Evolutionary conservation across 2,888 invertebrate species (phyloP).

Genomic region (Drosophila infuscata): DNA sequence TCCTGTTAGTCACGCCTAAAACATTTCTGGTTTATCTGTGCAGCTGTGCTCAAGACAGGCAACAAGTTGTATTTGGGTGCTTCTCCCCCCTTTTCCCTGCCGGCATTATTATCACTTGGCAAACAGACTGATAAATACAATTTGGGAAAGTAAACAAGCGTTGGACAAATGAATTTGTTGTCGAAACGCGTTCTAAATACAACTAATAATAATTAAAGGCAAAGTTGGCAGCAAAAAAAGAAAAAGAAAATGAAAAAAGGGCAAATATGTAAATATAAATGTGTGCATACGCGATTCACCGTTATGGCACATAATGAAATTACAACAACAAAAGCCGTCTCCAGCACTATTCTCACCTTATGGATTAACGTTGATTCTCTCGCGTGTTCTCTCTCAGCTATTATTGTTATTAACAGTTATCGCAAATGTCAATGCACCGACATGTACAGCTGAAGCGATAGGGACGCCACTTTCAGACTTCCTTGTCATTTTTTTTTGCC

Average conservation of each 20-base stretch:
- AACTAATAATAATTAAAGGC: slow-evolving; percentile 51
- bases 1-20: slow-evolving; percentile 63
- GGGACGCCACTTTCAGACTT: slow-evolving; percentile 36
- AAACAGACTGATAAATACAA: slow-evolving; percentile 40
- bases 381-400: not conserved
- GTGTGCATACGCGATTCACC: slow-evolving; percentile 28
- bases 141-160: slow-evolving; percentile 40
- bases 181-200: slow-evolving; percentile 29
- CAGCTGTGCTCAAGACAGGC: slow-evolving; percentile 52
- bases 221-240: slow-evolving; percentile 1
- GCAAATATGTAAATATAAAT: slow-evolving; percentile 6
- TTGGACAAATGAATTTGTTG: slow-evolving; percentile 20
- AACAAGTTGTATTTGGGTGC: slow-evolving; percentile 52
- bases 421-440: slow-evolving; percentile 65
- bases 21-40: slow-evolving; percentile 61
- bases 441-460: slow-evolving; percentile 45
- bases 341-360: slow-evolving; percentile 1
- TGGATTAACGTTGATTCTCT: slow-evolving; percentile 12
- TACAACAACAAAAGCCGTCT: slow-evolving; percentile 5
- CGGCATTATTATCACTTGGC: slow-evolving; percentile 34
- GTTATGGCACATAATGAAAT: slow-evolving; percentile 22
- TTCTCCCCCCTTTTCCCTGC: not conserved
- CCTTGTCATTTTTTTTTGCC: slow-evolving; percentile 32
- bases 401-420: slow-evolving; percentile 60
- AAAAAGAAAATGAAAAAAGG: slow-evolving; percentile 8